Base-by-base conservation (phyloP, 2,113 vertebrate species). In the Heliornis fulica region DNA sequence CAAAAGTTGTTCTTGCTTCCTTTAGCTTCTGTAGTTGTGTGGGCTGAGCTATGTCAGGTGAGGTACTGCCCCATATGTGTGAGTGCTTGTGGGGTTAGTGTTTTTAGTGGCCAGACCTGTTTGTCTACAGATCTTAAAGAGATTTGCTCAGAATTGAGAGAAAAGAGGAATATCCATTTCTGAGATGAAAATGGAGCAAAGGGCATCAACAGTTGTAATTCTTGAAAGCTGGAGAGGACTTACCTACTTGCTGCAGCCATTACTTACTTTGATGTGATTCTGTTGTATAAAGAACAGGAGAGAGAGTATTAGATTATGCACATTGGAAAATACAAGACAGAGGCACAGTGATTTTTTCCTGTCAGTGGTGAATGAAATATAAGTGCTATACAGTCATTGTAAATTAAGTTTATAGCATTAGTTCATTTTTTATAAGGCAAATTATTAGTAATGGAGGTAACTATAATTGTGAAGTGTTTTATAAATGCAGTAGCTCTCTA, bases 341-440 rank as follows among this genome's bases (percentile, higher is more conserved):
- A 89, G 34, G n/a, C 81, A 88, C n/a, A 61, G 60, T 78, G 72
- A 83, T 86, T 81, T 88, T 91, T 68, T 93, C 46, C 56, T 91
- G 64, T 81, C 64, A 22, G n/a, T 71, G 16, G 61, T 89, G 72
- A 90, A 71, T 94, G 92, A 96, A 89, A 78, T 83, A 70, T 23
- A 34, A 78, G 69, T 57, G 31, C 51, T 83, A 56, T 43, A 34
- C 50, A 88, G 79, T 64, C 68, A 28, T 54, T 94, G 72, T 93
- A 96, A 96, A 96, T 97, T 93, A 95, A 84, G 51, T 95, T 96
- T 90, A 64, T 83, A 81, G 75, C 76, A 75, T 96, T 90, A 93
- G 72, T 94, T 92, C 85, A 75, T 79, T 60, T 93, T 97, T 95
- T 91, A 78, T 93, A 94, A 76, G 61, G 69, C 65, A 91, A 68